Base-by-base conservation (phyloP, 2,113 vertebrate genomes). In the Perca schrenkii region DNA sequence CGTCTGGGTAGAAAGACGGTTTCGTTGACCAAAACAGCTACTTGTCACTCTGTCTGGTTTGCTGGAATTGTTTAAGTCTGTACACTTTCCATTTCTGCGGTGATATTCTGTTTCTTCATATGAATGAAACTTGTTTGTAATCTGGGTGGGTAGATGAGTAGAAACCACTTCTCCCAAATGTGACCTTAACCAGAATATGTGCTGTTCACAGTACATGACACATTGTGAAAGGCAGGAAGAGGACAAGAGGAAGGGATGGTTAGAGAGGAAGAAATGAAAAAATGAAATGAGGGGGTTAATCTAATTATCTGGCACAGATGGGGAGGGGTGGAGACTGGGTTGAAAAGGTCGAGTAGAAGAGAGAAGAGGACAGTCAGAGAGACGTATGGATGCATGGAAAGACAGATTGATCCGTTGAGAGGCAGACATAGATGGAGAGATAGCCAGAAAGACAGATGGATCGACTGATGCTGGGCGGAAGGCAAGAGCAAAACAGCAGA, bases 261-360 rank as follows among this genome's bases (percentile, higher is more conserved):
- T 82, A 60, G 36, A 83, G 66, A 58, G 57, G 83, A 83, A 81
- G 73, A 60, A 85, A 74, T 75, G 56, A 69, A 82, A 66, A 47
- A 87, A 80, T 69, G 78, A 90, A 89, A 90, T 12, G 64, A 86
- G 83, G 67, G 80, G 15, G 28, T 79, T 68, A 77, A 85, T 83
- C 50, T 79, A 75, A 92, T 89, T 88, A 89, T 63, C 21, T 49
- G 77, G 72, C 80, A 67, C 79, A 83, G 82, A 91, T 83, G 84
- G 56, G 54, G 64, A 79, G 80, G 72, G 72, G 78, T 49, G 79
- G 77, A 73, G 77, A 58, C 58, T 22, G 67, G 28, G 68, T 70
- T 86, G 67, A 82, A 86, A 61, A 76, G 82, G 57, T 67, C 12
- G 52, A 83, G 34, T 1, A 22, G 36, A 49, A 66, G 65, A 80